Base-by-base conservation (phyloP, 2,113 vertebrate genomes). In the Aepyceros melampus region DNA sequence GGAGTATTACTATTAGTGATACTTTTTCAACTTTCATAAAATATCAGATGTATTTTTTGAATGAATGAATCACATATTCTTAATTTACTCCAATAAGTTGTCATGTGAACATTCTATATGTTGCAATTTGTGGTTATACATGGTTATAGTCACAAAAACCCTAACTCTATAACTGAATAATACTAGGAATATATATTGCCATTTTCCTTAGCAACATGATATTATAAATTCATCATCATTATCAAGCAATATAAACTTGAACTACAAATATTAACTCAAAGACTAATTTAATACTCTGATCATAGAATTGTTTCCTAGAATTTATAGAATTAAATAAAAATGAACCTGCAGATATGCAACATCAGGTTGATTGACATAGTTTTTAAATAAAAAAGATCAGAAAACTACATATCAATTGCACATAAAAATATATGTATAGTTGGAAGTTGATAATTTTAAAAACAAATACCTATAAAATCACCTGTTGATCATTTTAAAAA, bases 361-460 rank as follows among this genome's bases (percentile, higher is more conserved):
- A 85, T 94, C 87, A 87, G 19, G n/a, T 78, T 47, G 13, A 25
- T 67, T 86, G 79, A 36, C 19, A 67, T 12, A 31, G 49, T 56
- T 71, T 94, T 91, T 74, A 83, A 96, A 33, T 71, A 49, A 79
- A 71, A 67, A 58, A 19, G 40, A 33, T 82, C 25, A 2, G 10
- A 92, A 89, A 97, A 47, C 21, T 90, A 82, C 17, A 53, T 62
- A 92, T 64, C 6, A 40, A 2, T 27, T 60, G 36, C 29, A 58
- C 64, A 12, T 86, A 60, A 89, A 89, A 91, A 33, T 84, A 51
- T 31, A 81, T 56, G 33, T 78, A 89, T 76, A 23, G 87, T 74
- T 93, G 87, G 87, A 89, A 90, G 23, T 74, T 47, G 55, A 79
- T 95, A 23, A 79, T 95, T 94, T 97, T 95, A 45, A 85, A 93